A percentile compares a stretch with the other conserved stretches of the same genome.
Evolutionary conservation across 2,113 vertebrate species (phyloP).

Genomic region (Urocitellus parryii): DNA sequence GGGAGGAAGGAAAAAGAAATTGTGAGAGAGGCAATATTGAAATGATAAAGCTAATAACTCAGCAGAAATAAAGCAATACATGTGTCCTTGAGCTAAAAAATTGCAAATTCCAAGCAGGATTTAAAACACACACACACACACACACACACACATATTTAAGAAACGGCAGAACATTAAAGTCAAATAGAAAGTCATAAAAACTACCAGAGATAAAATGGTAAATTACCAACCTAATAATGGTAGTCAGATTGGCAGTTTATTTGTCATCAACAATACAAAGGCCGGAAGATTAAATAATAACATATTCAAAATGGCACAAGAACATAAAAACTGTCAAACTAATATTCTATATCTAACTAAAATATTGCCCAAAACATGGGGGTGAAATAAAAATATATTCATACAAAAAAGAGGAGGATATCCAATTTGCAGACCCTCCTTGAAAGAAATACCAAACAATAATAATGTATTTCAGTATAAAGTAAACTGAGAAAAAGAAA

Average conservation of each 20-base stretch:
- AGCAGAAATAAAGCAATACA: constrained; percentile 30
- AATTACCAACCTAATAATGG: background rate
- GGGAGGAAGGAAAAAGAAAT: background rate
- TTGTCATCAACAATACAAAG: background rate
- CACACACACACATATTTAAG: background rate
- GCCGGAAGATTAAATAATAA: background rate
- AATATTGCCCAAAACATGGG: background rate
- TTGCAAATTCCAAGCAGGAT: background rate
- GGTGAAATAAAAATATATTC: background rate
- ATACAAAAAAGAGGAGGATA: background rate
- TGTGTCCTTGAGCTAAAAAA: constrained; percentile 30
- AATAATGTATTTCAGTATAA: constrained; percentile 23
- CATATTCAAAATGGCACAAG: background rate
- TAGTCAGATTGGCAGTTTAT: background rate
- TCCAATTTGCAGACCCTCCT: background rate
- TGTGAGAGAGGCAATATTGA: background rate
- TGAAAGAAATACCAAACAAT: constrained; percentile 8
- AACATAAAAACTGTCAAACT: background rate
- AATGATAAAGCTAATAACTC: constrained; percentile 34
- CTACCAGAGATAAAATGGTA: constrained; percentile 18
- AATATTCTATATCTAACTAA: constrained; percentile 1
- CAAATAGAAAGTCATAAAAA: constrained; percentile 32
- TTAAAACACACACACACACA: background rate
- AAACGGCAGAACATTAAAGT: background rate
- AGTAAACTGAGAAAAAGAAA: constrained; percentile 19